These are phyloP conservation scores for Copidosoma aretas DNA, from an alignment of 2,888 invertebrate species.

Conservation along the genomic window DNA sequence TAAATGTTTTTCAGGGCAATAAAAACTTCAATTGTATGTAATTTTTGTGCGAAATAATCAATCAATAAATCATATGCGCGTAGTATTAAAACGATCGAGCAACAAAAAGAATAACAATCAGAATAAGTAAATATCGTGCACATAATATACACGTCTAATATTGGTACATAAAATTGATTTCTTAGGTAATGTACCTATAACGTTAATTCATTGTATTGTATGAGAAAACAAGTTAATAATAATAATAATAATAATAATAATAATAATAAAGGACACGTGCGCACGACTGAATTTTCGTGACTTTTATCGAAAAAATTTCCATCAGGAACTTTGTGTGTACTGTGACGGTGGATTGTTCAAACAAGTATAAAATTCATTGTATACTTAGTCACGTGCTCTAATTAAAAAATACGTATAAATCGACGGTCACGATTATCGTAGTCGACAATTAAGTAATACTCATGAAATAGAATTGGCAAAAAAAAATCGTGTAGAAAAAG, in stretches of 20 bases:
- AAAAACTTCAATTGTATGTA: too few species aligned
- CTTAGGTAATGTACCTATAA: constrained; percentile 61
- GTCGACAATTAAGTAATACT: constrained; percentile 29
- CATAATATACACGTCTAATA: not conserved
- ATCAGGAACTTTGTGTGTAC: too few species aligned
- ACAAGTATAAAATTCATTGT: too few species aligned
- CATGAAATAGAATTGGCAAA: constrained; percentile 2
- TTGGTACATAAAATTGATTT: constrained; percentile 45
- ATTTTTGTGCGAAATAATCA: too few species aligned
- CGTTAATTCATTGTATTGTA: constrained; percentile 54
- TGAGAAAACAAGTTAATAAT: constrained; percentile 42
- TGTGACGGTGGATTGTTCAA: too few species aligned
- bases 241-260: constrained; percentile 18
- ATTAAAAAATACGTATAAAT: not conserved
- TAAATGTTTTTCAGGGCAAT: too few species aligned
- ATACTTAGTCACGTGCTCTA: too few species aligned
- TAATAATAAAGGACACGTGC: constrained; percentile 17
- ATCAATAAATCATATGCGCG: constrained; percentile 7
- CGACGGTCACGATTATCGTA: constrained; percentile 48
- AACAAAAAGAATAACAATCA: constrained; percentile 32
- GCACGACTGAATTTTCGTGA: constrained; percentile 48
- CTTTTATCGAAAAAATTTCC: constrained; percentile 21
- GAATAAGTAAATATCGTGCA: not conserved
- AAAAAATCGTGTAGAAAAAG: constrained; percentile 21
- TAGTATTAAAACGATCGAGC: constrained; percentile 19